phyloP scores from a whole-genome alignment of 2,797 vertebrate species.

The Poeciliopsis paucimaculata region DNA sequence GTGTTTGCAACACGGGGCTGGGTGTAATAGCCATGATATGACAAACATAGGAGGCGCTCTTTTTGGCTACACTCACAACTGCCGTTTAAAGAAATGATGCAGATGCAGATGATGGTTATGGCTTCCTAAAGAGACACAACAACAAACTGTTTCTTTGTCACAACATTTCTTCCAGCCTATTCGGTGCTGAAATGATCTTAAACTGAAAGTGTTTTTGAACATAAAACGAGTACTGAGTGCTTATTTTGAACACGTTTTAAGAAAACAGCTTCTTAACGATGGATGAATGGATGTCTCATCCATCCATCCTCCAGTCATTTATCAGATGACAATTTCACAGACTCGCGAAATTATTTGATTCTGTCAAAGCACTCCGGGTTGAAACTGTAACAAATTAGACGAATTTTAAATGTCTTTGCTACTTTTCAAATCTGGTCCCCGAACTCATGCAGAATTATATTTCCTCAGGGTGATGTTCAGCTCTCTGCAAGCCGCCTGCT shows the following conservation, averaged over 20 bases:
- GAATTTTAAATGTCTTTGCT: background rate
- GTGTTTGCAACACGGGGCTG: conserved; percentile 25
- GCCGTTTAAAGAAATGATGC: background rate
- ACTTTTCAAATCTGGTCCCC: background rate
- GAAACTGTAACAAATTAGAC: background rate
- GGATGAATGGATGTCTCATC: too few species aligned
- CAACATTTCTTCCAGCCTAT: background rate
- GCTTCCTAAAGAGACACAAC: background rate
- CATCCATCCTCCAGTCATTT: background rate
- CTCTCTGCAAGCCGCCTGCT: background rate
- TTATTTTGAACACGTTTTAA: background rate
- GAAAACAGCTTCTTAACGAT: too few species aligned
- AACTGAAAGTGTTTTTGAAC: background rate
- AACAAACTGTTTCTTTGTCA: background rate
- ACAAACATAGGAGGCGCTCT: background rate
- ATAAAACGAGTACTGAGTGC: background rate
- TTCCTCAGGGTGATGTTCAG: background rate
- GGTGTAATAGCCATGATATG: background rate
- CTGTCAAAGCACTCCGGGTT: conserved; percentile 18
- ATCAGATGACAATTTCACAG: background rate
- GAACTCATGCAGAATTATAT: background rate
- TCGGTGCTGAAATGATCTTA: background rate
- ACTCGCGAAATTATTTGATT: conserved; percentile 34
- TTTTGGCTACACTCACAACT: background rate
- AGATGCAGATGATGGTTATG: background rate